A percentile compares a stretch with the other conserved stretches of the same genome.
Conservation (phyloP, 2,797 vertebrate genomes). For the Onychomys leucogaster region DNA sequence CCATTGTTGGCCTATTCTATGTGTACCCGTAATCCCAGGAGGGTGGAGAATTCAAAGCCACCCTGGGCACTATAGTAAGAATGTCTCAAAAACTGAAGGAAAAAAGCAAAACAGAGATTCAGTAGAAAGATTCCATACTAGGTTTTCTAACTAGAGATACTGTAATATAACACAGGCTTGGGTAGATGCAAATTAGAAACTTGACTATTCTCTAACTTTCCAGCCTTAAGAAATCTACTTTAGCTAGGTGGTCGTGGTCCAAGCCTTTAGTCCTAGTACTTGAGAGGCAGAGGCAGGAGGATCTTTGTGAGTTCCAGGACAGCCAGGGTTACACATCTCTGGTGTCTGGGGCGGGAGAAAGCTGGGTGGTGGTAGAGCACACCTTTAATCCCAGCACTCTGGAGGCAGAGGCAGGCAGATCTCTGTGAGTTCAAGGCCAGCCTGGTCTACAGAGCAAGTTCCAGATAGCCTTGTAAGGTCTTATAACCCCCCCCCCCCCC, state of each 20-base stretch:
- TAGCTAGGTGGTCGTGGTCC: background rate
- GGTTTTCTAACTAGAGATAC: conserved; percentile 29
- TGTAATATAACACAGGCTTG: background rate
- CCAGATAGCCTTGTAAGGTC: background rate
- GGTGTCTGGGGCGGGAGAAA: too few relatives aligned
- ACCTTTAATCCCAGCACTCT: too few relatives aligned
- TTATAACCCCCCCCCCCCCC: too few relatives aligned
- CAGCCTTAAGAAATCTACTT: conserved; percentile 15
- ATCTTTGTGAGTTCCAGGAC: background rate
- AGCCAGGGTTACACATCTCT: background rate
- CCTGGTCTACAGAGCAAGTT: background rate
- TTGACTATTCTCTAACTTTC: background rate
- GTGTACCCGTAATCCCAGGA: background rate
- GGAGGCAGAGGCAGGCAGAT: background rate
- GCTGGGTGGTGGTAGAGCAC: too few relatives aligned
- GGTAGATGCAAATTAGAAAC: conserved; percentile 32
- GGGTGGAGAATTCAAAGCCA: background rate
- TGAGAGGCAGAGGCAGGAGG: background rate
- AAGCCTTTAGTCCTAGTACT: background rate
- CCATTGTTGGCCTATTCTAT: background rate
- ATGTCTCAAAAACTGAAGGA: background rate
- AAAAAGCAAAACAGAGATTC: background rate
- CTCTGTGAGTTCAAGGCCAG: background rate
- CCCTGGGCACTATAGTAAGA: background rate
- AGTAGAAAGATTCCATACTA: background rate